These are phyloP conservation scores for Limosa lapponica DNA, from an alignment of 2,797 vertebrate genomes.

Conservation along the genomic window DNA sequence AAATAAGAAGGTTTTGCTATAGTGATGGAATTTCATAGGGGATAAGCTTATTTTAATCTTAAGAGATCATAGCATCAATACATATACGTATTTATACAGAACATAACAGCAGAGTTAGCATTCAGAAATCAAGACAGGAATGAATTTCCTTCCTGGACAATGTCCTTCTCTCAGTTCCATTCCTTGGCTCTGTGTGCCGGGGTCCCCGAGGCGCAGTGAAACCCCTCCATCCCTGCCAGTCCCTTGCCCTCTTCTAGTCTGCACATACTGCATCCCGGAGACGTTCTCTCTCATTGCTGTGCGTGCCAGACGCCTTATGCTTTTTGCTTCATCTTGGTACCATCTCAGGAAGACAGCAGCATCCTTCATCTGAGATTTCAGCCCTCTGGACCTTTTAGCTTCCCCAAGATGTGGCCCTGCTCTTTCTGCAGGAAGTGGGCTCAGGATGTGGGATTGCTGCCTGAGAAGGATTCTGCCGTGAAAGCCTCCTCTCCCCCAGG, in stretches of 20 bases:
- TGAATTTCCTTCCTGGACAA: not conserved
- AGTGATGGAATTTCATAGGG: not conserved
- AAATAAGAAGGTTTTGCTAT: not conserved
- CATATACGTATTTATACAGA: not conserved
- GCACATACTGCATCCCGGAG: fast-evolving
- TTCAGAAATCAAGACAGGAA: not conserved
- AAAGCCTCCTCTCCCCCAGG: not conserved
- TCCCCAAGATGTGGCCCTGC: not conserved
- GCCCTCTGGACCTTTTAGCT: not conserved
- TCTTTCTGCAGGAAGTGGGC: not conserved
- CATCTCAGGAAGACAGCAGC: not conserved
- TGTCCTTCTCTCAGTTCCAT: not conserved
- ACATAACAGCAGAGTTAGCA: not conserved
- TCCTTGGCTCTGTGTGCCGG: fast-evolving
- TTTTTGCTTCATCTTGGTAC: not conserved
- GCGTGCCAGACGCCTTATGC: fast-evolving
- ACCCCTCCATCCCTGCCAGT: not conserved
- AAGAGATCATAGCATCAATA: not conserved
- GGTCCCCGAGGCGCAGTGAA: not conserved
- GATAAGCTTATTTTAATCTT: not conserved
- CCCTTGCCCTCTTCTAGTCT: not conserved
- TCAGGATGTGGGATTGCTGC: not conserved
- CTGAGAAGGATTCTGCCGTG: not conserved
- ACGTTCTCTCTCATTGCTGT: too few relatives aligned
- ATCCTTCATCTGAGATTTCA: not conserved